Evolutionary conservation across 2,113 vertebrate species (phyloP), one percentile per base, ranked within the genome.

Genomic region (Gopherus evgoodei): DNA sequence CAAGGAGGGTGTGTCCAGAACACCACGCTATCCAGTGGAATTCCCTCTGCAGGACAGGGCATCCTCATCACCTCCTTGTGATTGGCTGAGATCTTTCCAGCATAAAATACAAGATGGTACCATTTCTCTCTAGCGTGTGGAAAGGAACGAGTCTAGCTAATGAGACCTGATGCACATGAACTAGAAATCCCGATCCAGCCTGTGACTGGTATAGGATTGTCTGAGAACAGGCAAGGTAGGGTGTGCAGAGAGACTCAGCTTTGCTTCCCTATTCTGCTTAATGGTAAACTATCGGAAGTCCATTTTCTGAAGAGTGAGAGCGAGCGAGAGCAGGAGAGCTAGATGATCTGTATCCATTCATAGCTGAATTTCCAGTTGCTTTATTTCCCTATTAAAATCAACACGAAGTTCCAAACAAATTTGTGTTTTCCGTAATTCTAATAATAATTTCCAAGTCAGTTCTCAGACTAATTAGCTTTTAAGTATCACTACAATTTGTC

Each of bases 331-430:
- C 35, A 11, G 4, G 2, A 38, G 17, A 38, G 16, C n/a, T 17
- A 38, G 65, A 72, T 22, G 14, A 47, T 47, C 75, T 78, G 24
- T 1, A 69, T 16, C 96, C 9, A 72, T 72, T 72, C 65, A 9
- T 86, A 75, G 79, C 82, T 84, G 80, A 83, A 90, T 16, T 44
- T 78, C 8, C 57, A 8, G 50, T 69, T 35, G 35, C 72, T 91
- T 65, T 31, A 91, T 94, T 91, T 94, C 82, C 62, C 49, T 54
- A 65, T 50, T 86, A 93, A 81, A 82, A 91, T 11, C 76, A 52
- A 49, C 27, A 21, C 42, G 14, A 80, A 27, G 25, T 47, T 53
- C 53, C 19, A 53, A 42, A 49, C 89, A 54, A 88, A 86, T 1
- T 10, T 22, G 24, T 8, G 8, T 87, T 81, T 83, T 69, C 79